These are phyloP conservation scores for Cantharis flavilabris DNA, from an alignment of 2,888 invertebrate genomes.

Conservation along the genomic window DNA sequence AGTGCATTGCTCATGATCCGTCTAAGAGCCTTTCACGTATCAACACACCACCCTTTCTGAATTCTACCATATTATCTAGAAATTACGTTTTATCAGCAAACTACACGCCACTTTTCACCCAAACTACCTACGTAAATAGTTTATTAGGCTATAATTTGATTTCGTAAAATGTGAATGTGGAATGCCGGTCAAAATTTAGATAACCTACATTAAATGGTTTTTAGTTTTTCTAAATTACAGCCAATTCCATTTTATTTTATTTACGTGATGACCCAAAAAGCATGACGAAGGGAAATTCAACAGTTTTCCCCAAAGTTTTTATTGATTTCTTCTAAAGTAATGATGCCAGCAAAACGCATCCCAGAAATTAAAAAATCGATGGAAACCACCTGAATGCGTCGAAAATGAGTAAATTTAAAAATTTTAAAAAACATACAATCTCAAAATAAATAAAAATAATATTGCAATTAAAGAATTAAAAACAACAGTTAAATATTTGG, in stretches of 20 bases:
- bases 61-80: conserved; percentile 27
- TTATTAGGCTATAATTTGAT: not conserved
- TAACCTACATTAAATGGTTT: not conserved
- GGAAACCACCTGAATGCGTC: no score
- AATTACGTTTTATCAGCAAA: conserved; percentile 15
- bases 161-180: not conserved
- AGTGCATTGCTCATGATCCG: conserved; percentile 35
- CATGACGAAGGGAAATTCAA: not conserved
- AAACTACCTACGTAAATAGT: not conserved
- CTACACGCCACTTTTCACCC: not conserved
- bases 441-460: no score
- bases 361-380: no score
- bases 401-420: no score
- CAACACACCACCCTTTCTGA: conserved; percentile 11
- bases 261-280: not conserved
- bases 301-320: not conserved
- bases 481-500: no score
- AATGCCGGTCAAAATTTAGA: not conserved
- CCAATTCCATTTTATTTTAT: not conserved
- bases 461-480: no score
- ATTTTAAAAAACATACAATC: no score
- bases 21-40: conserved; percentile 9
- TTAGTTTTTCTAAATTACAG: not conserved
- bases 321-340: not conserved
- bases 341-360: not conserved